Evolutionary conservation across 2,113 vertebrate genomes (phyloP), one percentile per base, ranked within the genome.

Genomic region (Collichthys lucidus): DNA sequence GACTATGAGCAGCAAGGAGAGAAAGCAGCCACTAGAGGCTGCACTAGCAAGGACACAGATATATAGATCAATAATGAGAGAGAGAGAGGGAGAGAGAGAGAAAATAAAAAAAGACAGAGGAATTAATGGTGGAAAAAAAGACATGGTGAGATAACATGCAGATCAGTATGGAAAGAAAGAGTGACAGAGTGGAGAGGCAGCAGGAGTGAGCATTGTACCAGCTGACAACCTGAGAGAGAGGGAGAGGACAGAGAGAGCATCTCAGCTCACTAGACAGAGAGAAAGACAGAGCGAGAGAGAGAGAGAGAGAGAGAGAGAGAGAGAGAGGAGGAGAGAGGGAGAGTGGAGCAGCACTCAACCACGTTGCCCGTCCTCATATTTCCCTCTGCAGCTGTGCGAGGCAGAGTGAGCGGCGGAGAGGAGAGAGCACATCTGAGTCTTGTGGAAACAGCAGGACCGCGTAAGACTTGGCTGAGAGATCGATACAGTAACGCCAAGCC

Each of bases 1-100:
- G 56, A 64, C 22, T 46, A 31, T 59, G 64, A 81, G 77, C 59
- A 65, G 52, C 83, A 83, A 35, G n/a, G n/a, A 60, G 82, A 82
- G 29, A 67, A 80, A 59, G 49, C 83, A 76, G 82, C 94, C 95
- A 92, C 94, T 95, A 95, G 94, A 90, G 95, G 94, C 91, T 93
- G 92, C 93, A 92, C 89, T 80, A 91, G 88, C 82, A 84, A 89
- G 93, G 86, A 82, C 79, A 87, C 79, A 78, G 76, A 86, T 52
- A 50, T 53, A 53, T 35, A 83, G 85, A 91, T 91, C 87, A 91
- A 91, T 91, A 86, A 80, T 69, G 82, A 86, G 83, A 77, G 81
- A 66, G 80, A 19, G 73, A 35, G 31, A 35, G 31, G 7, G 83
- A 87, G 83, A 77, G 81, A 29, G 83, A 87, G 83, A 75, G 80